Evolutionary conservation across 2,113 vertebrate species (phyloP).

Genomic region (human (Homo sapiens)): DNA sequence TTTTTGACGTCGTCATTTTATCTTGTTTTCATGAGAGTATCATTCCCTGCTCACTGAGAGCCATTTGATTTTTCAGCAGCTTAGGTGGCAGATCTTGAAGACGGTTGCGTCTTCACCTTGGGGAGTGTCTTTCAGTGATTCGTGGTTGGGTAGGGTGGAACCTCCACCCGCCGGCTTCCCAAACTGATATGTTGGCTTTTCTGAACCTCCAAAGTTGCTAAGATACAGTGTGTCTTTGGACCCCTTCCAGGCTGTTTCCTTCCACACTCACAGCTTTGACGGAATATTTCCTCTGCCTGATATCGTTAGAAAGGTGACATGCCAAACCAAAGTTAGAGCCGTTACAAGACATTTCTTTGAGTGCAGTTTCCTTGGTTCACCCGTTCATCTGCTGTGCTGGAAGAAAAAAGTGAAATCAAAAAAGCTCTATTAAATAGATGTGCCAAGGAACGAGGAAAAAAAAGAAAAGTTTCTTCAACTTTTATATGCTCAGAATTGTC

Average conservation of each 20-base stretch:
- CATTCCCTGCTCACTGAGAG: neutral
- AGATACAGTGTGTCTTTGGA: conserved; percentile 77
- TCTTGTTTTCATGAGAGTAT: neutral
- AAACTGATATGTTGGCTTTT: conserved; percentile 57
- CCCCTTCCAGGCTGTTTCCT: conserved; percentile 72
- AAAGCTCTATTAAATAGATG: conserved; percentile 76
- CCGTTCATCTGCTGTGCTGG: conserved; percentile 74
- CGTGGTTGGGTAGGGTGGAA: neutral
- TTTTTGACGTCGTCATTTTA: neutral
- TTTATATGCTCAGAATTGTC: conserved; percentile 80
- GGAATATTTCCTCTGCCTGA: conserved; percentile 75
- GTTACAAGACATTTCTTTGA: conserved; percentile 79
- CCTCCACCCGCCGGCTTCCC: neutral
- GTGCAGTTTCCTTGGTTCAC: conserved; percentile 69
- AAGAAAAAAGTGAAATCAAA: conserved; percentile 80
- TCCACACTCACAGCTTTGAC: conserved; percentile 76
- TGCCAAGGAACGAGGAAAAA: conserved; percentile 74
- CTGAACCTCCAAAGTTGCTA: conserved; percentile 78
- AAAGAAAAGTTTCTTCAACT: conserved; percentile 71
- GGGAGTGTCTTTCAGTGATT: neutral
- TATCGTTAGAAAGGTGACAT: conserved; percentile 76
- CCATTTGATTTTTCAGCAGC: neutral
- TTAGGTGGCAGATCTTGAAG: neutral
- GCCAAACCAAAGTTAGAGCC: conserved; percentile 82
- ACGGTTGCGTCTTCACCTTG: neutral